phyloP scores from a whole-genome alignment of 2,888 invertebrate species.

The Chelonus formosanus region DNA sequence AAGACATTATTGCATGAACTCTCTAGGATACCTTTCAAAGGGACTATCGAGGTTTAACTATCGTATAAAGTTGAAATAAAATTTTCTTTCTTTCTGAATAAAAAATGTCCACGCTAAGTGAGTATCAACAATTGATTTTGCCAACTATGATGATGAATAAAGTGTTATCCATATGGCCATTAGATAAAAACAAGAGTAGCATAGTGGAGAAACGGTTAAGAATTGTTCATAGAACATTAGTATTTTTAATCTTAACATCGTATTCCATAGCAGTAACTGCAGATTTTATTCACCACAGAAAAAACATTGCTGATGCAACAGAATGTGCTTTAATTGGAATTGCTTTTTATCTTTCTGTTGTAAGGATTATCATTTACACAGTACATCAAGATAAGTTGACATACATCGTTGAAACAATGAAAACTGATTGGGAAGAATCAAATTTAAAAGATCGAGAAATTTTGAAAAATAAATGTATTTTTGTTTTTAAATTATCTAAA shows the following conservation, averaged over 20 bases:
- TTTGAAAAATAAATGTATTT: conserved; percentile 46
- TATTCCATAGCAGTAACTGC: conserved; percentile 38
- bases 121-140: conserved; percentile 4
- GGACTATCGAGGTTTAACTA: too few species aligned
- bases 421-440: conserved; percentile 49
- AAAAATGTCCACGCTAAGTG: conserved; percentile 1
- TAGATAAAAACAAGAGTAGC: neutral
- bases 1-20: conserved; percentile 15
- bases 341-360: conserved; percentile 44
- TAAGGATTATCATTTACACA: conserved; percentile 48
- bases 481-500: conserved; percentile 49
- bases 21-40: too few species aligned
- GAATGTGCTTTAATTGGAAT: conserved; percentile 50
- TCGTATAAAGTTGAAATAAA: too few species aligned
- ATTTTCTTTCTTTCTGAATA: neutral
- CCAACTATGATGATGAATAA: neutral
- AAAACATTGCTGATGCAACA: conserved; percentile 51
- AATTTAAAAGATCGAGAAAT: conserved; percentile 42
- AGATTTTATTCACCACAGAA: conserved; percentile 45
- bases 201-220: conserved; percentile 20
- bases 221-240: conserved; percentile 39
- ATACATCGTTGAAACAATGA: conserved; percentile 51
- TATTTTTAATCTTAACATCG: conserved; percentile 37
- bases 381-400: conserved; percentile 46
- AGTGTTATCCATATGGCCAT: neutral